Base-by-base conservation (phyloP, 53 echinoderm and acorn worm genomes). In the Astropecten irregularis region DNA sequence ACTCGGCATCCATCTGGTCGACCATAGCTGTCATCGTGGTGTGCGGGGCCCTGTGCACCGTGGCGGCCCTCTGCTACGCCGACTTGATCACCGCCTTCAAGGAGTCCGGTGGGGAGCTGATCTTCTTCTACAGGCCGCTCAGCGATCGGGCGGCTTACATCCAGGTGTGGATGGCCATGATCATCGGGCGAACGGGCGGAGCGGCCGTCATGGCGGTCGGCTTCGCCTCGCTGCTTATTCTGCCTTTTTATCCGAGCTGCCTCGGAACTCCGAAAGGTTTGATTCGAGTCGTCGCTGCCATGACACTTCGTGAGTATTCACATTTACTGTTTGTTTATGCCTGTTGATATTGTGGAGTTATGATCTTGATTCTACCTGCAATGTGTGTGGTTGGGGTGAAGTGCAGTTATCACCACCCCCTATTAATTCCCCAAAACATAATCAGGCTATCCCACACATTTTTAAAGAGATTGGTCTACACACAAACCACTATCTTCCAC, bases 41-140 rank as follows among this genome's bases (percentile, higher is more conserved):
- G 11, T 71, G 84, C 37, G 84, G 84, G 20, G 55, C 72, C 31
- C 23, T 84, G 42, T 84, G 84, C 35, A 71, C 72, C 25, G 29
- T 84, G 46, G 94, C 87, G n/a, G 94, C 94, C 22, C 68, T 90
- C 62, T 88, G 90, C 40, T 94, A 90, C 55, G 73, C 88, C 3
- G 94, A 94, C 44, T 64, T 94, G 34, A 88, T 85, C 25, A 79
- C 90, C 10, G 88, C 90, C 8, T 94, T 90, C 53, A 83, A 85
- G 62, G 82, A 88, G 67, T 94, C 94, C 10, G 93, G 93, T 19
- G 90, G 93, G n/a, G 93, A 93, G 23, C 25, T 57, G 25, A 84
- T 72, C 60, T 84, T 60, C 48, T 72, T 60, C 47, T 84, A 84
- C 56, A 47, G 71, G 14, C 60, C 84, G 2, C 62, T 84, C 22